Percentiles rank a stretch among this genome's conserved stretches.
Evolutionary conservation across 1,140 invertebrate species (phyloP).

Genomic region (Sipha flava): DNA sequence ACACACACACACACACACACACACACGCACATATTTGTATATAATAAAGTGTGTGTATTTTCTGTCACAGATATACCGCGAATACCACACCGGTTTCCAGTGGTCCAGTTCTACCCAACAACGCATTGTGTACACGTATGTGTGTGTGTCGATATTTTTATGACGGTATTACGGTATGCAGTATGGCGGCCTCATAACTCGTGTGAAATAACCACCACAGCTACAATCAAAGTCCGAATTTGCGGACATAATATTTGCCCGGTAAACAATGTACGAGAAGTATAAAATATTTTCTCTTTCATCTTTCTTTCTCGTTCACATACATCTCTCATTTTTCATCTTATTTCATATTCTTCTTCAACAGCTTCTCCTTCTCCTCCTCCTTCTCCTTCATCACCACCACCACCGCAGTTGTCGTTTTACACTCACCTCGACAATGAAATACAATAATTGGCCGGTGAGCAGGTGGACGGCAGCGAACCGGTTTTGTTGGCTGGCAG

Average conservation of each 20-base stretch:
- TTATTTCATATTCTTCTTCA: background rate
- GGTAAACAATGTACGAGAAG: background rate
- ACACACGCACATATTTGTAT: background rate
- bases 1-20: background rate
- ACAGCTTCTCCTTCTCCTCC: background rate
- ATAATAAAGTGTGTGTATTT: background rate
- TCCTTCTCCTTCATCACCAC: background rate
- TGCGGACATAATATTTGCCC: background rate
- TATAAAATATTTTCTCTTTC: background rate
- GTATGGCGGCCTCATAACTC: background rate
- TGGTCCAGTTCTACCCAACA: background rate
- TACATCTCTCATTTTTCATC: background rate
- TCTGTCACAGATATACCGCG: background rate
- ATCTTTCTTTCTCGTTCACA: background rate
- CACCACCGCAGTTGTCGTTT: too few relatives aligned
- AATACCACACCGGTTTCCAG: background rate
- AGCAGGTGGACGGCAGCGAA: slow-evolving; percentile 45
- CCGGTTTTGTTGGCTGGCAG: slow-evolving; percentile 33
- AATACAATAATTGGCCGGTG: slow-evolving; percentile 45
- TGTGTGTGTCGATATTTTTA: too few relatives aligned
- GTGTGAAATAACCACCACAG: background rate
- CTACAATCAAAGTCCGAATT: background rate
- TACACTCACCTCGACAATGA: slow-evolving; percentile 45
- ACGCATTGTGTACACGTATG: background rate
- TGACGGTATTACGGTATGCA: background rate